Evolutionary conservation across 2,797 vertebrate genomes (phyloP).

Genomic region (Sitta carolinensis): DNA sequence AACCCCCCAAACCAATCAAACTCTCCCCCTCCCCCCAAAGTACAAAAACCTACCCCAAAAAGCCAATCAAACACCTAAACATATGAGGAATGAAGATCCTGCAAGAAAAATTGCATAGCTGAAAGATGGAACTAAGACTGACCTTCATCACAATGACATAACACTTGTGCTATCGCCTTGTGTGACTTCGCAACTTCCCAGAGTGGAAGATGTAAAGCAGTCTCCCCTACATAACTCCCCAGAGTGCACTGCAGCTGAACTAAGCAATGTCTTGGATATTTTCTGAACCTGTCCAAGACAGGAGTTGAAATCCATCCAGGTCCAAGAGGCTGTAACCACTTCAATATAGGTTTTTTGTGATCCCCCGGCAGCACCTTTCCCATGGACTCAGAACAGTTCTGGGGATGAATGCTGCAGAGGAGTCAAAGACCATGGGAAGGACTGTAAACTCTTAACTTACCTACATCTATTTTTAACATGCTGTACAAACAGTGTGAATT

Average conservation of each 20-base stretch:
- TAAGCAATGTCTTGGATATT: slow-evolving; percentile 4
- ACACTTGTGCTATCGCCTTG: not conserved
- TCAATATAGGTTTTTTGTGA: not conserved
- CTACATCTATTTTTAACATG: not conserved
- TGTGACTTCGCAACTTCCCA: not conserved
- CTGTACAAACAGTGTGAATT: not conserved
- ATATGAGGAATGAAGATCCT: not conserved
- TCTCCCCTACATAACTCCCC: not conserved
- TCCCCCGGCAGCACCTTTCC: not conserved
- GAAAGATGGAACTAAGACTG: not conserved
- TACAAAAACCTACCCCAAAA: not conserved
- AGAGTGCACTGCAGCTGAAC: not conserved
- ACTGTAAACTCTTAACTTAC: not conserved
- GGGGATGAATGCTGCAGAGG: not conserved
- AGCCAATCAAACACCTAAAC: not conserved
- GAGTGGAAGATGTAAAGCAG: slow-evolving; percentile 11
- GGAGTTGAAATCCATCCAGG: slow-evolving; percentile 1
- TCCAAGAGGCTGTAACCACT: not conserved
- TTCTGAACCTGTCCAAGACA: slow-evolving; percentile 23
- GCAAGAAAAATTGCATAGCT: not conserved
- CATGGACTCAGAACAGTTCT: not conserved
- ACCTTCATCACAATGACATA: not conserved
- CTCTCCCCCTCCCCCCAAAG: rapidly evolving
- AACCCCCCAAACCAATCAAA: too few species aligned
- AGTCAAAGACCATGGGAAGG: not conserved